Percentiles rank a stretch among this genome's conserved stretches.
Conservation (phyloP, 1,140 invertebrate genomes). For the Anadara kagoshimensis region DNA sequence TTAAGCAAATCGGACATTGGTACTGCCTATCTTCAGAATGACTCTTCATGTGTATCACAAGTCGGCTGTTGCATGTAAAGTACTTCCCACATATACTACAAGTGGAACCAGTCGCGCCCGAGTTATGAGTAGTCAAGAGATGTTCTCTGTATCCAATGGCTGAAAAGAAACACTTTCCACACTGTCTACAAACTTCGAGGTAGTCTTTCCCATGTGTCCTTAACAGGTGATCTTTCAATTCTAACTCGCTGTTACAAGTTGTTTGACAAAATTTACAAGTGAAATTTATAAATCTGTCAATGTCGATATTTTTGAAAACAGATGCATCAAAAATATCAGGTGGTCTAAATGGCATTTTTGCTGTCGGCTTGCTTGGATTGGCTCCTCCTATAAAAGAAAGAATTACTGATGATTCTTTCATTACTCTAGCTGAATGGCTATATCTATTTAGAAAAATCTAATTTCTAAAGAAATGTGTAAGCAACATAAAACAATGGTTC, state of each 20-base stretch:
- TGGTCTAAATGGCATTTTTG: no score
- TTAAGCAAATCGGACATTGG: conserved; percentile 14
- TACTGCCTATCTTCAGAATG: conserved; percentile 16
- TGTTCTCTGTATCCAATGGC: no score
- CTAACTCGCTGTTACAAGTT: background rate
- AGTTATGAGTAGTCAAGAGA: background rate
- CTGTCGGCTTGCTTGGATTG: background rate
- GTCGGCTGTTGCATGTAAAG: conserved; percentile 13
- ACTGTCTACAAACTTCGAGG: no score
- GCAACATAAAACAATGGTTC: no score
- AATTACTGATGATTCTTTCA: background rate
- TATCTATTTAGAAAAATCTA: no score
- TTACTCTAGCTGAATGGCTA: background rate
- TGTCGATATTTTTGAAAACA: background rate
- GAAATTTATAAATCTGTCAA: background rate
- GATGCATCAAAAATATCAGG: background rate
- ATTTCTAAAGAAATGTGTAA: no score
- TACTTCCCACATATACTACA: conserved; percentile 16
- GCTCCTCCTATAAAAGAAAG: background rate
- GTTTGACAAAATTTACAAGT: conserved; percentile 5
- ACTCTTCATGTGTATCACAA: conserved; percentile 13
- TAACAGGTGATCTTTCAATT: no score
- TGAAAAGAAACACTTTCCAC: no score
- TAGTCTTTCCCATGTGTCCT: no score
- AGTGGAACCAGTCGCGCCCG: background rate